phyloP scores from a whole-genome alignment of 2,888 invertebrate species.

The Rotaria magnacalcarata region DNA sequence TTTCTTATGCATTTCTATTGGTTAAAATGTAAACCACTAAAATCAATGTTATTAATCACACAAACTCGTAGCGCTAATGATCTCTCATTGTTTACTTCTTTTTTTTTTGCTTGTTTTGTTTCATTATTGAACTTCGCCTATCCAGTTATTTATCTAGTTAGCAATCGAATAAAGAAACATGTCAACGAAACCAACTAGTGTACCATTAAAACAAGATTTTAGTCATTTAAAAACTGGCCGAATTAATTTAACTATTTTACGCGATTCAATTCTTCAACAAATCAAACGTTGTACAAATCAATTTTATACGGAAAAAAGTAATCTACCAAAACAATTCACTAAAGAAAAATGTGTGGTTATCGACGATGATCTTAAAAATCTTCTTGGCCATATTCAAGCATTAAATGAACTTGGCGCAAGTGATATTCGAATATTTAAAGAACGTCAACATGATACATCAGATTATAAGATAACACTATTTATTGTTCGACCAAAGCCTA shows the following conservation, averaged over 20 bases:
- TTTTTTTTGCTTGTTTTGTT: not conserved
- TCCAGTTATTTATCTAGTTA: not conserved
- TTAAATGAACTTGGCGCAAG: not conserved
- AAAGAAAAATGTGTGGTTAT: conserved; percentile 30
- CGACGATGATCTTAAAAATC: conserved; percentile 22
- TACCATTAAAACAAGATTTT: conserved; percentile 15
- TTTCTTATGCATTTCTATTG: not conserved
- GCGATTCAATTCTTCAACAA: conserved; percentile 24
- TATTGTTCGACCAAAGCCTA: conserved; percentile 23
- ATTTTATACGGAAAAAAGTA: not conserved
- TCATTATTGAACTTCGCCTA: not conserved
- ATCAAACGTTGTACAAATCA: conserved; percentile 18
- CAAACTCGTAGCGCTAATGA: not conserved
- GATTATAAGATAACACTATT: conserved; percentile 36
- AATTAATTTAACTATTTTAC: not conserved
- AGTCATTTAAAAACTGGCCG: conserved; percentile 27
- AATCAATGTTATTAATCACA: not conserved
- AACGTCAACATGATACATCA: conserved; percentile 33
- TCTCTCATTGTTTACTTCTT: not conserved
- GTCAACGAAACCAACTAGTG: not conserved
- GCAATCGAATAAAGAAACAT: not conserved
- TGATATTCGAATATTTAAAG: conserved; percentile 33
- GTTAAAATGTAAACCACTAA: not conserved
- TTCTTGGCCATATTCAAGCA: conserved; percentile 2
- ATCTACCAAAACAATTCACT: conserved; percentile 14